Percentiles rank a stretch among this genome's conserved stretches.
These are phyloP conservation scores for Ursus arctos DNA, from an alignment of 2,113 vertebrate species.

Conservation along the genomic window DNA sequence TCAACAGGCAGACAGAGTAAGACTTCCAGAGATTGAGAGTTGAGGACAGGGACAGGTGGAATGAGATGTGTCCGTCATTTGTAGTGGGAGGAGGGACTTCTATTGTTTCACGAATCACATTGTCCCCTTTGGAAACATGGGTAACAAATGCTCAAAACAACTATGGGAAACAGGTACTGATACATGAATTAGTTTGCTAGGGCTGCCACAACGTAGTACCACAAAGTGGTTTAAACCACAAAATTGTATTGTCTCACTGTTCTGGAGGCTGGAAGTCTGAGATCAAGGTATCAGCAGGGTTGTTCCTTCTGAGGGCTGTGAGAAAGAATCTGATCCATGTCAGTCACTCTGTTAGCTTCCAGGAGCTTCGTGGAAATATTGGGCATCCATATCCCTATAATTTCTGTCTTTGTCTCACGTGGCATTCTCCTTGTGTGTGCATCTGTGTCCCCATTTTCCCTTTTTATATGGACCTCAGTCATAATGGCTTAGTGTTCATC, in stretches of 20 bases:
- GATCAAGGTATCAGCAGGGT: too few species aligned
- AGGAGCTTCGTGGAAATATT: background rate
- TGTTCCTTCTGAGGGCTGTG: background rate
- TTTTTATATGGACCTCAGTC: background rate
- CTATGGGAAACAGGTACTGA: background rate
- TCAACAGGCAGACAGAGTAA: background rate
- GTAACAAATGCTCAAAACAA: background rate
- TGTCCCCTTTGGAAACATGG: background rate
- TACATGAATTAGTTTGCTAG: background rate
- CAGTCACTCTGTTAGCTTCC: background rate
- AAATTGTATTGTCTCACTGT: background rate
- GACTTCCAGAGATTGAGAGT: background rate
- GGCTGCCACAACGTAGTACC: background rate
- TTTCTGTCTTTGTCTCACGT: background rate
- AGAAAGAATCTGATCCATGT: background rate
- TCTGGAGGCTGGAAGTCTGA: background rate
- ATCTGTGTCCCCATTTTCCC: background rate
- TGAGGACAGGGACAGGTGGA: background rate
- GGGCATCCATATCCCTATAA: background rate
- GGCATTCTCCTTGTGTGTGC: background rate
- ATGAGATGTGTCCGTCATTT: too few species aligned
- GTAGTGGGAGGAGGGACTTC: background rate
- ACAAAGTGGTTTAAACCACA: background rate
- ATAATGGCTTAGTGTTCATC: background rate
- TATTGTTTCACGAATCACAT: background rate